These are phyloP conservation scores for Nomada ruficornis DNA, from an alignment of 2,888 invertebrate genomes.

Conservation along the genomic window DNA sequence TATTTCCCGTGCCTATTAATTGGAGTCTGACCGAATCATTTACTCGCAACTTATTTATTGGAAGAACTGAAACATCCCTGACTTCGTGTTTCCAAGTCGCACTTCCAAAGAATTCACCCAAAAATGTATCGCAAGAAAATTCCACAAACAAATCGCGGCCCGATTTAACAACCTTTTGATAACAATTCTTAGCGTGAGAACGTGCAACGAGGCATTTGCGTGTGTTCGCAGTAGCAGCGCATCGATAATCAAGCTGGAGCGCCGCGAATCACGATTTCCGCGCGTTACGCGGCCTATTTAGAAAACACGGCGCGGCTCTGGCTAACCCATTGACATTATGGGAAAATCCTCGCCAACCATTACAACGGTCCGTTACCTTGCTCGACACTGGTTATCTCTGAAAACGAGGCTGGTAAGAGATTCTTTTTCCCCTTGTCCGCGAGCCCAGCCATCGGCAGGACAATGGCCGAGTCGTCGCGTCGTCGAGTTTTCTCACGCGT, in stretches of 20 bases:
- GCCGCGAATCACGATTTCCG: constrained; percentile 61
- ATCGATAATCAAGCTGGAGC: constrained; percentile 45
- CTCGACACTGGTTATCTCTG: constrained; percentile 29
- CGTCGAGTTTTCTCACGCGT: constrained; percentile 68
- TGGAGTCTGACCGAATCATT: too few species aligned
- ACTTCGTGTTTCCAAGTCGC: too few species aligned
- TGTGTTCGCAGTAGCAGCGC: constrained; percentile 21
- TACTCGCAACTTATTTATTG: too few species aligned
- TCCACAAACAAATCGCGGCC: constrained; percentile 23
- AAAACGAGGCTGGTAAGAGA: constrained; percentile 6
- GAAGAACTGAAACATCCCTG: too few species aligned
- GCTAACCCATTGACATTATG: constrained; percentile 66
- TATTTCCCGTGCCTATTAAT: neutral
- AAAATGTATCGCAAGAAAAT: neutral
- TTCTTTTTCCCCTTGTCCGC: constrained; percentile 13
- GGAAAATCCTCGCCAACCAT: constrained; percentile 52
- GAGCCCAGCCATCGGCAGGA: constrained; percentile 34
- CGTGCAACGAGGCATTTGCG: constrained; percentile 25
- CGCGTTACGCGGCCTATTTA: constrained; percentile 45
- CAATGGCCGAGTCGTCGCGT: constrained; percentile 42
- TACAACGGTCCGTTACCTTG: neutral
- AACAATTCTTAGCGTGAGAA: constrained; percentile 58
- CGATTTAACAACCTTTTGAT: constrained; percentile 20
- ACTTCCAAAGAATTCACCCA: too few species aligned
- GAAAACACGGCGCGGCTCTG: constrained; percentile 44